These are phyloP conservation scores for Aleiodes sp. DNA, from an alignment of 1,140 invertebrate species.

Conservation along the genomic window DNA sequence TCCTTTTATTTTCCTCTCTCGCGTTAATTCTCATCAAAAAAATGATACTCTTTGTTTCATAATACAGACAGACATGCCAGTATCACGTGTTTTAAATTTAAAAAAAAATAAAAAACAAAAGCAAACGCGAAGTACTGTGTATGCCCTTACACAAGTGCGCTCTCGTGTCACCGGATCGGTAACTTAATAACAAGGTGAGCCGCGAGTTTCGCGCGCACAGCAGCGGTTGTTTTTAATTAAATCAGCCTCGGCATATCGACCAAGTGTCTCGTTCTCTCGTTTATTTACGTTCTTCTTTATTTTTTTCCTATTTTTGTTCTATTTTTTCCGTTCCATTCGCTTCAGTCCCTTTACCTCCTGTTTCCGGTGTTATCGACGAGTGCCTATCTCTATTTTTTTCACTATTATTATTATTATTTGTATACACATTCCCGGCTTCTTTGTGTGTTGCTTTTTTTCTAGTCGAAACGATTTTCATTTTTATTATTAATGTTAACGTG, in stretches of 20 bases:
- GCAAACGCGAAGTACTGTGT: neutral
- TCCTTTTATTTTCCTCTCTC: too few relatives aligned
- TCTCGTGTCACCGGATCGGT: conserved; percentile 15
- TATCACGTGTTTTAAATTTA: neutral
- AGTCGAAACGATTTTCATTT: too few relatives aligned
- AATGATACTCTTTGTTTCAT: neutral
- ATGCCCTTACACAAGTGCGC: neutral
- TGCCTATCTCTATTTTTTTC: neutral
- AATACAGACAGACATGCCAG: neutral
- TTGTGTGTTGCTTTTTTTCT: too few relatives aligned
- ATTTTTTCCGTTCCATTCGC: too few relatives aligned
- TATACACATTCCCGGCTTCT: too few relatives aligned
- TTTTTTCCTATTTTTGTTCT: conserved; percentile 1
- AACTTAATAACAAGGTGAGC: conserved; percentile 16
- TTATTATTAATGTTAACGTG: too few relatives aligned
- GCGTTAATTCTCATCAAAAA: neutral
- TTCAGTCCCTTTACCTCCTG: conserved; percentile 17
- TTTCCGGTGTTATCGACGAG: conserved; percentile 13
- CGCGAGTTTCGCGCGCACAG: conserved; percentile 12
- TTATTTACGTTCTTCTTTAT: neutral
- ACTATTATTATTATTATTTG: too few relatives aligned
- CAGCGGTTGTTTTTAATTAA: conserved; percentile 16
- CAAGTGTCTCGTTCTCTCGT: conserved; percentile 8
- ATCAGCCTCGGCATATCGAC: conserved; percentile 2
- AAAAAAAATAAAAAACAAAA: neutral